Evolutionary conservation across 1,140 invertebrate genomes (phyloP), one percentile per base, ranked within the genome.

Genomic region (Drosophila bocki): DNA sequence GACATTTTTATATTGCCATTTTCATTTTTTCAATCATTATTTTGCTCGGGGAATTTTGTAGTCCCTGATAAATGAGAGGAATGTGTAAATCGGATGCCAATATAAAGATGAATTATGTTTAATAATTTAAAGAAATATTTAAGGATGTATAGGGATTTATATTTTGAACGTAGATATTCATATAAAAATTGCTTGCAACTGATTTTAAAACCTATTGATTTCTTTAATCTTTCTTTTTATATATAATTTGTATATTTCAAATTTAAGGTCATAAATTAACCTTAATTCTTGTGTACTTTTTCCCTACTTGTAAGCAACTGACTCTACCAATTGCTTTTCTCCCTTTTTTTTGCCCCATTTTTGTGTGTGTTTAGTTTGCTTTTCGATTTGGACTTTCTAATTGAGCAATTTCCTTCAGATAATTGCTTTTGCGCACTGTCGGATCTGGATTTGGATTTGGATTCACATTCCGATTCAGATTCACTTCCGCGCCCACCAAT

Each of bases 371-470:
- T 60, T 70, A 54, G 63, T 58, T 90, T 54, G 74, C 69, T 59
- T 85, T 78, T 85, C 78, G 78, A 88, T 90, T 90, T 79, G 51
- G 56, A 69, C 45, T 32, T 65, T 64, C 65, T 85, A 90, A 88
- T 90, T 88, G 85, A 47, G 67, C 78, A 84, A 88, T 88, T 88
- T 88, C 85, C 85, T 68, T 81, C 39, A 42, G 59, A 50, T 90
- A 88, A 88, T 88, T 88, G 85, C 78, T 82, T 87, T 88, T 71
- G 80, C 45, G 45, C 59, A 26, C 63, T 50, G 26, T 41, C 48
- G 54, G 26, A 39, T 60, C 42, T 37, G 74, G 17, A 76, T 57
- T 58, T 35, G 54, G 72, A 75, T 75, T 59, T 35, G 54, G 72
- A 75, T 75, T 59, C 29, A 17, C 47, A 48, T 42, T 39, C 26